Conservation (phyloP, 2,113 vertebrate species). For the Oryzias curvinotus region DNA sequence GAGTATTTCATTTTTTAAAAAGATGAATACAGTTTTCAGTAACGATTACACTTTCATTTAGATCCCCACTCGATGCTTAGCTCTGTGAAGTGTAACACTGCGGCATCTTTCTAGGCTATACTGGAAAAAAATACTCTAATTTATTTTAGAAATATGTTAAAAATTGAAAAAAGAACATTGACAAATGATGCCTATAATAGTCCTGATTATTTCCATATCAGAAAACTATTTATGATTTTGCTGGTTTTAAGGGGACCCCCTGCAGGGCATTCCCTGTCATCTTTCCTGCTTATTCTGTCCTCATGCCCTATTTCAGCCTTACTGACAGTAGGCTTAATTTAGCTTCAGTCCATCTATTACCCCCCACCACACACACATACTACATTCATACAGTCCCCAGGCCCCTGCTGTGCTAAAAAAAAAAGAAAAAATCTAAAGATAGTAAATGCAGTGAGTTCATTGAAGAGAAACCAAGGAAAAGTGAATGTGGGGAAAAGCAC, state of each 20-base stretch:
- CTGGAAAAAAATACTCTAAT: too few species aligned
- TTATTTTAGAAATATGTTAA: background rate
- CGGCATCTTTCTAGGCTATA: background rate
- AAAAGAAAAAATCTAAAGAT: constrained; percentile 76
- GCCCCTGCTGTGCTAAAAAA: constrained; percentile 61
- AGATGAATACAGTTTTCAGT: background rate
- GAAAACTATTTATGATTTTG: constrained; percentile 22
- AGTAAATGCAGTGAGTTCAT: constrained; percentile 63
- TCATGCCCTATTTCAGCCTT: constrained; percentile 46
- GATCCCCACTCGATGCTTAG: background rate
- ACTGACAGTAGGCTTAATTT: constrained; percentile 30
- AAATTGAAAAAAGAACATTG: constrained; percentile 17
- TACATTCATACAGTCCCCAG: constrained; percentile 34
- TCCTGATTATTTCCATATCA: constrained; percentile 17
- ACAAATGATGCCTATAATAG: constrained; percentile 7
- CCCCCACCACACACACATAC: constrained; percentile 21
- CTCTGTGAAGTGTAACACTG: background rate
- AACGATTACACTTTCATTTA: constrained; percentile 10
- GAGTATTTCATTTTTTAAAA: background rate
- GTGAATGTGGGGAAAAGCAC: constrained; percentile 65
- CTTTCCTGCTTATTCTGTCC: constrained; percentile 42
- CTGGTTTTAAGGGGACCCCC: constrained; percentile 38
- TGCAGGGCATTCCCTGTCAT: constrained; percentile 32
- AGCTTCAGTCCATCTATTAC: constrained; percentile 38
- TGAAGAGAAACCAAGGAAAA: constrained; percentile 43